These are phyloP conservation scores for Stictonetta naevosa DNA, from an alignment of 2,113 vertebrate species.

Conservation along the genomic window DNA sequence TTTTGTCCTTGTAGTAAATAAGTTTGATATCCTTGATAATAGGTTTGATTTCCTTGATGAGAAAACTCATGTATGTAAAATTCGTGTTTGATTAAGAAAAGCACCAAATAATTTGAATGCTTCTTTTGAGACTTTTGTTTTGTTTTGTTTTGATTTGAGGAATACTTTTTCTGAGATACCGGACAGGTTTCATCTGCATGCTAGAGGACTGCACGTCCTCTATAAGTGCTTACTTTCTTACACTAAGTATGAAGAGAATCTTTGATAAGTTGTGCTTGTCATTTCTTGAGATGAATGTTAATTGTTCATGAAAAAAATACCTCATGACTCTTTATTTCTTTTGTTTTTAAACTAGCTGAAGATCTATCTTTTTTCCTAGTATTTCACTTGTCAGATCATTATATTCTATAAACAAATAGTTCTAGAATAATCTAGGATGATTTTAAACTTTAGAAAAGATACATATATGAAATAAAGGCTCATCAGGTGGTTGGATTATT, in stretches of 20 bases:
- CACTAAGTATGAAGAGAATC: neutral
- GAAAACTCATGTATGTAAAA: neutral
- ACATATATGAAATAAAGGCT: neutral
- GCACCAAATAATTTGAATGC: neutral
- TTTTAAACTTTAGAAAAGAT: neutral
- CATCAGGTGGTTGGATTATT: neutral
- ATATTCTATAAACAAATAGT: neutral
- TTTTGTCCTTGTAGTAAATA: neutral
- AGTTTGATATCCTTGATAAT: neutral
- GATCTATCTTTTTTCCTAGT: neutral
- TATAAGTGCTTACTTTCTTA: slow-evolving; percentile 22
- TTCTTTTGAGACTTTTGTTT: neutral
- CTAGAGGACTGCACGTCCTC: neutral
- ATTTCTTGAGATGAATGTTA: neutral
- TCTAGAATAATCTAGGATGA: neutral
- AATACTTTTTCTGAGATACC: neutral
- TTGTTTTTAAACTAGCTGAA: neutral
- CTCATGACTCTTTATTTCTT: neutral
- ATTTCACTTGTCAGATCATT: neutral
- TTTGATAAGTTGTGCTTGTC: neutral
- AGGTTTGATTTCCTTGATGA: neutral
- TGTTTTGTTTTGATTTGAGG: neutral
- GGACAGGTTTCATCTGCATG: neutral
- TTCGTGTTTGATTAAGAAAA: neutral
- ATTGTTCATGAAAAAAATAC: neutral